Evolutionary conservation across 2,888 invertebrate species (phyloP).

Genomic region (Mamestra brassicae): DNA sequence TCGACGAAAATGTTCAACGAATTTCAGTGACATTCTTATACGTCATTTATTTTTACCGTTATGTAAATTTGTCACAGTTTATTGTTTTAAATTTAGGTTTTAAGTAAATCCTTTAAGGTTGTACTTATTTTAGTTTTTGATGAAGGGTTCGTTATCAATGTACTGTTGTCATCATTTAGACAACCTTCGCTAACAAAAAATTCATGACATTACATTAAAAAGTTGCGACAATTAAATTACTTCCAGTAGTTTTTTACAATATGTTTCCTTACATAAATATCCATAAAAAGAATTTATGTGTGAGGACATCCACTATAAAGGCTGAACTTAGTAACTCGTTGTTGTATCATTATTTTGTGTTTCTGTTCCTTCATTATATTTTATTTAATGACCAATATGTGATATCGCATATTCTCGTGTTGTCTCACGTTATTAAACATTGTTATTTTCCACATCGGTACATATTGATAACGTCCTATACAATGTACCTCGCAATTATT

Average conservation of each 20-base stretch:
- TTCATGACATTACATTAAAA: neutral
- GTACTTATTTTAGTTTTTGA: neutral
- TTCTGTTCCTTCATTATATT: conserved; percentile 33
- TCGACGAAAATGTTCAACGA: conserved; percentile 19
- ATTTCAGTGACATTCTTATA: conserved; percentile 34
- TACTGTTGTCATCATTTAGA: neutral
- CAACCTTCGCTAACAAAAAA: too few species aligned
- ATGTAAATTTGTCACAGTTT: conserved; percentile 16
- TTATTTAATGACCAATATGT: conserved; percentile 19
- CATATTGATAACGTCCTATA: conserved; percentile 60
- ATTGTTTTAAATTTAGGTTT: neutral
- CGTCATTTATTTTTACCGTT: conserved; percentile 3
- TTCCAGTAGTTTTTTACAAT: neutral
- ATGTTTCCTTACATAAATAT: neutral
- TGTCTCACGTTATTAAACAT: conserved; percentile 38
- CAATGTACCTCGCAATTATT: conserved; percentile 30
- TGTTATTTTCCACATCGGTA: conserved; percentile 59
- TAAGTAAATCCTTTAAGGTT: neutral
- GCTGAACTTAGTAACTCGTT: conserved; percentile 1
- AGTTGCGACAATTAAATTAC: neutral
- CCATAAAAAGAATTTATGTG: neutral
- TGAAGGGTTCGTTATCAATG: neutral
- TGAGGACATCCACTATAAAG: neutral
- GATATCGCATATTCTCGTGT: conserved; percentile 28
- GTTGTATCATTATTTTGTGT: conserved; percentile 10